phyloP scores from a whole-genome alignment of 1,140 invertebrate species.

The Conus ventricosus region DNA sequence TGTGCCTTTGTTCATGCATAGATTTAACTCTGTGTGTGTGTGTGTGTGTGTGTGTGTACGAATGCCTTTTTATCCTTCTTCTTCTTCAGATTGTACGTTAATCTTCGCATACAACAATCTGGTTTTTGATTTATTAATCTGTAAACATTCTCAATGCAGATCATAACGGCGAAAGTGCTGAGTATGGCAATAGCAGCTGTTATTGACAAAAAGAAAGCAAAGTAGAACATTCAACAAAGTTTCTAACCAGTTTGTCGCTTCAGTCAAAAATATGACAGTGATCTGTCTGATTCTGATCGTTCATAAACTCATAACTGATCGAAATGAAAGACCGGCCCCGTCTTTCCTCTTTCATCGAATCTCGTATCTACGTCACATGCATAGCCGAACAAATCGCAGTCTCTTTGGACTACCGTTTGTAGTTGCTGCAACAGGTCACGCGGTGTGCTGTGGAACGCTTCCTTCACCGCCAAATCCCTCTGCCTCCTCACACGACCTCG shows the following conservation, averaged over 20 bases:
- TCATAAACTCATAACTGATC: neutral
- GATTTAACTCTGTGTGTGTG: no score
- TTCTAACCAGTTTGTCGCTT: no score
- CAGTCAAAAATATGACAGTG: no score
- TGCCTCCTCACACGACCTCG: neutral
- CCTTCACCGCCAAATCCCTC: neutral
- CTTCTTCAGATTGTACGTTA: no score
- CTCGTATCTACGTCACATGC: neutral
- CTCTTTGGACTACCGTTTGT: neutral
- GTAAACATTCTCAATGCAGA: neutral
- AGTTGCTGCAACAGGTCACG: neutral
- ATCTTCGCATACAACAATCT: no score
- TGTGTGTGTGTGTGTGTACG: no score
- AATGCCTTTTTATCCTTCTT: no score
- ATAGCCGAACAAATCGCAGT: conserved; percentile 12
- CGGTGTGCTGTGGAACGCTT: neutral
- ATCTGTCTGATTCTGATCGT: no score
- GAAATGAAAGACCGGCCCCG: neutral
- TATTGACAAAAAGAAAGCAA: neutral
- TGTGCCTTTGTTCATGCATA: no score
- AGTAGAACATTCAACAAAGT: neutral
- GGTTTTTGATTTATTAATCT: no score
- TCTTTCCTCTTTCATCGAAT: neutral
- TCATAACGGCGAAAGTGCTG: neutral
- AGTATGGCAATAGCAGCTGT: neutral